Evolutionary conservation across 1,140 invertebrate species (phyloP).

Genomic region (Streblospio benedicti): DNA sequence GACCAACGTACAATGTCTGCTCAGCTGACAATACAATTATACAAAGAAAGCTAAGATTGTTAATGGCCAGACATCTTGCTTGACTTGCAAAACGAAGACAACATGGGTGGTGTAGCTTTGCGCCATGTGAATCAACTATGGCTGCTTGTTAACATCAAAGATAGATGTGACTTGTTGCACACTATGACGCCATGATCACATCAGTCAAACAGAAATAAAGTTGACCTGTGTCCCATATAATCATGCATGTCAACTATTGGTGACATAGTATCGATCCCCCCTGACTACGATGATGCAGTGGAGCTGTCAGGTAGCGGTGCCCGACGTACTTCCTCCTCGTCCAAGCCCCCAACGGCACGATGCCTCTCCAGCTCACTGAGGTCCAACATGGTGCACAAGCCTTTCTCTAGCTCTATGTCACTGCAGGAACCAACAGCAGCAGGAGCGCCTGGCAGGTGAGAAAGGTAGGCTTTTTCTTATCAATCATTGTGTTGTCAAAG

Average conservation of each 20-base stretch:
- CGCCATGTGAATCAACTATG: too few relatives aligned
- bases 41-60: background rate
- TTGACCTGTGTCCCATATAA: background rate
- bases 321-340: background rate
- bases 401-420: background rate
- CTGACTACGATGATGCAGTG: background rate
- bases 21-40: background rate
- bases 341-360: background rate
- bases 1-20: constrained; percentile 3
- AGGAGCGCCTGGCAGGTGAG: too few relatives aligned
- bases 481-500: too few relatives aligned
- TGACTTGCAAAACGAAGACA: background rate
- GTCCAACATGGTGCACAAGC: background rate
- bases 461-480: too few relatives aligned
- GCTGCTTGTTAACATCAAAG: too few relatives aligned
- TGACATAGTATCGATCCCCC: background rate
- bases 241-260: too few relatives aligned
- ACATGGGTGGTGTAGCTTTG: background rate
- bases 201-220: background rate
- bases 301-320: background rate
- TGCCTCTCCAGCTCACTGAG: background rate
- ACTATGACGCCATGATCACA: too few relatives aligned
- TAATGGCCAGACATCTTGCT: background rate
- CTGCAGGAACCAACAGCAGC: too few relatives aligned
- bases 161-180: too few relatives aligned